Conservation (phyloP, 2,888 invertebrate genomes). For the Lepidonotus clava region DNA sequence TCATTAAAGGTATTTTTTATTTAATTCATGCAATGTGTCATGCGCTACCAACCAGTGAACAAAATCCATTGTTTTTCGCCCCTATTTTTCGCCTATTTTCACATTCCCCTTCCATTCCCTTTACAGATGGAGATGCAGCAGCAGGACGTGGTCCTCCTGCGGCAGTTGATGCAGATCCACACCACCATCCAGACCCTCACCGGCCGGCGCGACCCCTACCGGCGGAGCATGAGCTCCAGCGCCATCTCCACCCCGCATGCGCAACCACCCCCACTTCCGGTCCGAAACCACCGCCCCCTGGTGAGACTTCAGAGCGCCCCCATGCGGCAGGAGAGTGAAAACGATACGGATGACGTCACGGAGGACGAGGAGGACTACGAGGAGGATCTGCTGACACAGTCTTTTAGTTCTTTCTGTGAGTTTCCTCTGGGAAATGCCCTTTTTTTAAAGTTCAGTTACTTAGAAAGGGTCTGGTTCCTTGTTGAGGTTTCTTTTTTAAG, state of each 20-base stretch:
- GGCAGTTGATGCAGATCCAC: slow-evolving; percentile 54
- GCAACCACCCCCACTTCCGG: background rate
- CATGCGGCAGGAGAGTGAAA: background rate
- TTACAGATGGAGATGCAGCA: slow-evolving; percentile 50
- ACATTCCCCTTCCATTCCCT: too few relatives aligned
- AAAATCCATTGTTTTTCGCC: too few relatives aligned
- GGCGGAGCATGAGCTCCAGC: slow-evolving; percentile 36
- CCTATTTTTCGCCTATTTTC: too few relatives aligned
- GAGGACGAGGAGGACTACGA: slow-evolving; percentile 22
- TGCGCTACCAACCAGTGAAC: too few relatives aligned
- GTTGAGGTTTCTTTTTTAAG: background rate
- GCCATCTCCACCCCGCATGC: background rate
- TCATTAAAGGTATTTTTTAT: too few relatives aligned
- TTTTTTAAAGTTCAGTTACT: background rate
- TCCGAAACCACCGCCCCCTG: slow-evolving; percentile 25
- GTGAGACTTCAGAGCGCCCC: slow-evolving; percentile 40
- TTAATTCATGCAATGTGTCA: too few relatives aligned
- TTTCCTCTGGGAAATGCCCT: background rate
- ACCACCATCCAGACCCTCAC: slow-evolving; percentile 38
- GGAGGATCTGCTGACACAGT: slow-evolving; percentile 44
- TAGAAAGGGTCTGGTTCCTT: background rate
- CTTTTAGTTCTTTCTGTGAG: slow-evolving; percentile 50
- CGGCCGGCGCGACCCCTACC: slow-evolving; percentile 35
- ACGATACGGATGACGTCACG: background rate
- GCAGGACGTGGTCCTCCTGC: slow-evolving; percentile 52